Conservation (phyloP, 2,113 vertebrate species). For the Hypanus sabinus region DNA sequence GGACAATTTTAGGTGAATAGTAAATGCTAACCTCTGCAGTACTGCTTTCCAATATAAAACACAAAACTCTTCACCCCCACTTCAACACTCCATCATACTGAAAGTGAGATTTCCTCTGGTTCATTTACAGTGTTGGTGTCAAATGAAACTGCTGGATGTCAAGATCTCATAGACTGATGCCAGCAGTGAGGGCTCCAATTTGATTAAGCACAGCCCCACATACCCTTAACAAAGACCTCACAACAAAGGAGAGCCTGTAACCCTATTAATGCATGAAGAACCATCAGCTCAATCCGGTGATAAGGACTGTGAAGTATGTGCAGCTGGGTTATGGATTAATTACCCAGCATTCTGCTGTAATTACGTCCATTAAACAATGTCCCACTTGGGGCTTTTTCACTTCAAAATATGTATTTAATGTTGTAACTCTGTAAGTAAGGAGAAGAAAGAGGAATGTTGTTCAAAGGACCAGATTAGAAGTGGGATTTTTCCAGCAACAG, state of each 20-base stretch:
- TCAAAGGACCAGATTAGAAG: neutral
- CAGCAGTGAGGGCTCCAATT: neutral
- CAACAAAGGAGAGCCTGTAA: neutral
- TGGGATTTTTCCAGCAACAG: neutral
- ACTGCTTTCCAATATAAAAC: too few species aligned
- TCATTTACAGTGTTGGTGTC: neutral
- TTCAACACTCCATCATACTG: neutral
- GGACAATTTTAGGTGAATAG: neutral
- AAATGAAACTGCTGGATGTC: neutral
- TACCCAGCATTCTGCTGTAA: neutral
- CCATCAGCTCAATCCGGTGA: neutral
- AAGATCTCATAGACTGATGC: neutral
- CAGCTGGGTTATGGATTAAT: slow-evolving; percentile 29
- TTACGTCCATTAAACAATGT: slow-evolving; percentile 1
- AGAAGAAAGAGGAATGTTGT: slow-evolving; percentile 4
- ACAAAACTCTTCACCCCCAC: neutral
- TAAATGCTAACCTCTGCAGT: neutral
- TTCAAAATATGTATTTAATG: slow-evolving; percentile 4
- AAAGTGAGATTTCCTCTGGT: neutral
- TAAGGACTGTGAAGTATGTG: neutral
- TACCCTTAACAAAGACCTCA: neutral
- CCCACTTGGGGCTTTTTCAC: slow-evolving; percentile 2
- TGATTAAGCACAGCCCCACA: neutral
- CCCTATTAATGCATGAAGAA: neutral
- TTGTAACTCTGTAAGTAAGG: neutral